Percentiles rank a stretch among this genome's conserved stretches.
These are phyloP conservation scores for Xylocopa sonorina DNA, from an alignment of 1,140 invertebrate genomes.

Conservation along the genomic window DNA sequence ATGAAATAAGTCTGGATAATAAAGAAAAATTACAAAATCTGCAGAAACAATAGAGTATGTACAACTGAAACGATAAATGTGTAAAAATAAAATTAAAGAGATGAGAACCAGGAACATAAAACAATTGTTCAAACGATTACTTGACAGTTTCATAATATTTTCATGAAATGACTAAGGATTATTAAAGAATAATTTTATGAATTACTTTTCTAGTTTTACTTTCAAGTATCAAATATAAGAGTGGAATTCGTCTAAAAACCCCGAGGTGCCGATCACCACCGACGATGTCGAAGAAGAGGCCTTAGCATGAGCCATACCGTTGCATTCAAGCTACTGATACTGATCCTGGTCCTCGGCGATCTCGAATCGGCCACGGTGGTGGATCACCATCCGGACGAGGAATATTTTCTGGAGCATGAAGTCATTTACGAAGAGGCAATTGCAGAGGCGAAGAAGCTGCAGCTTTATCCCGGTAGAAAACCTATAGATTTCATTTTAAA, in stretches of 20 bases:
- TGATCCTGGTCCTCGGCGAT: conserved; percentile 68
- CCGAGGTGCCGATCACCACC: conserved; percentile 6
- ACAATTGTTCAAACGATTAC: no score
- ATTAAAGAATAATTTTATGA: no score
- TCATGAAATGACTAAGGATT: no score
- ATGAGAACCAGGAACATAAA: background rate
- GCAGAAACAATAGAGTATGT: background rate
- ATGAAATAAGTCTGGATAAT: conserved; percentile 38
- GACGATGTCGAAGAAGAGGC: conserved; percentile 70
- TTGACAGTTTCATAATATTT: no score
- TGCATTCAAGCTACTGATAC: conserved; percentile 59
- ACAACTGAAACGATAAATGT: background rate
- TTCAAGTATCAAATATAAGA: background rate
- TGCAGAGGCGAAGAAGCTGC: conserved; percentile 71
- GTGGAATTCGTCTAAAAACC: background rate
- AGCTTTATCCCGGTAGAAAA: conserved; percentile 73
- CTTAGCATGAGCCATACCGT: conserved; percentile 74
- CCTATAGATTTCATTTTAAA: background rate
- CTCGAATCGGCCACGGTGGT: conserved; percentile 74
- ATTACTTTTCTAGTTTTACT: no score
- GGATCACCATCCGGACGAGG: conserved; percentile 73
- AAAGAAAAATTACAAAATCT: conserved; percentile 5
- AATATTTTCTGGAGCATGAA: conserved; percentile 75
- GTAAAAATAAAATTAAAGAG: background rate
- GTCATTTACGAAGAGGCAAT: conserved; percentile 74